Conservation (phyloP, 2,888 invertebrate genomes). For the Rhyacophila evoluta region DNA sequence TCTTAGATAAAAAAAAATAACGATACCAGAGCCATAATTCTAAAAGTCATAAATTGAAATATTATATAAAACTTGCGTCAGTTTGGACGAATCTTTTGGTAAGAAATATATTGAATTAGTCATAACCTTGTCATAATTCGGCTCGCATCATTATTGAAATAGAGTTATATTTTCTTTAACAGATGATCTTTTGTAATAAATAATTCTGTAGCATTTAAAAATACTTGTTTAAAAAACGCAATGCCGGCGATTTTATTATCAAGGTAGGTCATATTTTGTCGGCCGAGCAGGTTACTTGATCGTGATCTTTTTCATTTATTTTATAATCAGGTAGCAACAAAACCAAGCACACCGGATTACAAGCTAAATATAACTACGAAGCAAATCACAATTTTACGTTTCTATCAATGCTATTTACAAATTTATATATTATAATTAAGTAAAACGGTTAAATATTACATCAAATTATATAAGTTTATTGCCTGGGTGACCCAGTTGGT, state of each 20-base stretch:
- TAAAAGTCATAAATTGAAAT: no score
- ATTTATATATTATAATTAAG: no score
- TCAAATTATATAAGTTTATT: no score
- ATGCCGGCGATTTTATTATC: neutral
- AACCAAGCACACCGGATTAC: no score
- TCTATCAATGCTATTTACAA: no score
- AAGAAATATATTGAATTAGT: neutral
- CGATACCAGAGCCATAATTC: no score
- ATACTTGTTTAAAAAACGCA: constrained; percentile 5
- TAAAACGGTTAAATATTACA: no score
- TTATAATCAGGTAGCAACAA: no score
- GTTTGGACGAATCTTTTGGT: neutral
- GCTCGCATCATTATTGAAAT: neutral
- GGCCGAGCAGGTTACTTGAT: neutral
- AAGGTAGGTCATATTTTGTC: constrained; percentile 22
- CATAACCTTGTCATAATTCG: neutral
- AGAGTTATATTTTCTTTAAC: neutral
- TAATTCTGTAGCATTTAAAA: constrained; percentile 10
- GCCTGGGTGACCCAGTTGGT: no score
- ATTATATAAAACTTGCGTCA: neutral
- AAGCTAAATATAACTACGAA: no score
- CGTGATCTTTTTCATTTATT: neutral
- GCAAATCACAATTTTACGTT: no score
- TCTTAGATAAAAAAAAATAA: no score
- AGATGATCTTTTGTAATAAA: neutral